phyloP scores from a whole-genome alignment of 1,140 invertebrate species.

The Sinella curviseta region DNA sequence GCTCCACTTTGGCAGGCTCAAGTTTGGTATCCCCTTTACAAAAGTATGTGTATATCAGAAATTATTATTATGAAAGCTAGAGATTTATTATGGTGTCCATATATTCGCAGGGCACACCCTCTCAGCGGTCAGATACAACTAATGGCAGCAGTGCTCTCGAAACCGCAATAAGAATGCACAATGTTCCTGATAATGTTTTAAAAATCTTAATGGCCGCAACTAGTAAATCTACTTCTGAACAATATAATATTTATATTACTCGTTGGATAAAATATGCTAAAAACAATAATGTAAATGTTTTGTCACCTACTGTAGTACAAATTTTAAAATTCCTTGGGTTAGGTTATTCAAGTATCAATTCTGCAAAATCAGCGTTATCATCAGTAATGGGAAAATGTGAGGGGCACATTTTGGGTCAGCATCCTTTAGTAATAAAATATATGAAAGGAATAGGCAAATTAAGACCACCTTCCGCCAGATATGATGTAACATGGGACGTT shows the following conservation, averaged over 20 bases:
- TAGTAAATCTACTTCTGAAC: not conserved
- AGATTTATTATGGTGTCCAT: conserved; percentile 22
- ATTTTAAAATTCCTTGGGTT: not conserved
- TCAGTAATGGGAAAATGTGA: not conserved
- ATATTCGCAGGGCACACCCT: not conserved
- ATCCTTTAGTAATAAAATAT: not conserved
- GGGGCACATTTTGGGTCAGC: not conserved
- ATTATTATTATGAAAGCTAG: not conserved
- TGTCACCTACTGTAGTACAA: not conserved
- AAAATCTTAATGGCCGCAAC: not conserved
- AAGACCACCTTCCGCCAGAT: not conserved
- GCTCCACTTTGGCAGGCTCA: no score
- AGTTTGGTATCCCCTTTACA: conserved; percentile 20
- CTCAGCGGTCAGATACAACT: no score
- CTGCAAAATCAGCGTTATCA: not conserved
- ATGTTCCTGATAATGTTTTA: conserved; percentile 13
- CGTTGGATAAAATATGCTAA: not conserved
- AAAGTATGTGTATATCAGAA: not conserved
- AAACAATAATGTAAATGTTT: not conserved
- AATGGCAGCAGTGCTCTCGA: no score
- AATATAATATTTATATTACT: not conserved
- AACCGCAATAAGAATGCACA: no score
- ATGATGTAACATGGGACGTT: not conserved
- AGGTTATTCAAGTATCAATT: not conserved
- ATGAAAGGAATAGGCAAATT: not conserved